These are phyloP conservation scores for Brachionus paranguensis DNA, from an alignment of 1,140 invertebrate genomes.

Conservation along the genomic window DNA sequence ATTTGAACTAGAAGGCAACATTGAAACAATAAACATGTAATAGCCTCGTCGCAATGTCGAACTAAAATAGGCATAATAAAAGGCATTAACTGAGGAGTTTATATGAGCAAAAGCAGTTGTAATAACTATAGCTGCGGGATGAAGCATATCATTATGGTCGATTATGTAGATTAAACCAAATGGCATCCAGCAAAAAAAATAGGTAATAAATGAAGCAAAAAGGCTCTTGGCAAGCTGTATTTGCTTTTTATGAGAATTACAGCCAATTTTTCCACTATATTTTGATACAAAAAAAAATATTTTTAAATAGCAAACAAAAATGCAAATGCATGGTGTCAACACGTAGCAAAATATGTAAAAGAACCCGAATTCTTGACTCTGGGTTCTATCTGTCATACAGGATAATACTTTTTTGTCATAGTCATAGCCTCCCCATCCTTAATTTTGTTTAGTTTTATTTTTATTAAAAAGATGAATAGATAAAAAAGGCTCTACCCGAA, in stretches of 20 bases:
- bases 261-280: not conserved
- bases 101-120: constrained; percentile 9
- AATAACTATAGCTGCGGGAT: not conserved
- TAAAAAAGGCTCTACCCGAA: not conserved
- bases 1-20: not conserved
- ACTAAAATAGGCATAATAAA: constrained; percentile 25
- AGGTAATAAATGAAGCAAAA: constrained; percentile 20
- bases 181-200: constrained; percentile 34
- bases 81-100: not conserved
- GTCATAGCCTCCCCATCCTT: constrained; percentile 19
- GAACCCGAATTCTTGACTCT: constrained; percentile 24
- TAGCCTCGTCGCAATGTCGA: not conserved
- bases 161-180: constrained; percentile 19
- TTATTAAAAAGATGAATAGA: not conserved
- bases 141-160: not conserved
- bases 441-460: not conserved
- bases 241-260: not conserved
- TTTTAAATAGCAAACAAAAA: constrained; percentile 10
- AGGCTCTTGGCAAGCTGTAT: constrained; percentile 6
- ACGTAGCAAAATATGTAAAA: constrained; percentile 29
- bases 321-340: not conserved
- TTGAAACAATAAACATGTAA: not conserved
- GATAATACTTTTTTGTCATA: constrained; percentile 31
- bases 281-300: constrained; percentile 4
- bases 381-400: constrained; percentile 7